phyloP scores from a whole-genome alignment of 2,888 invertebrate species.

The Andrena minutula region DNA sequence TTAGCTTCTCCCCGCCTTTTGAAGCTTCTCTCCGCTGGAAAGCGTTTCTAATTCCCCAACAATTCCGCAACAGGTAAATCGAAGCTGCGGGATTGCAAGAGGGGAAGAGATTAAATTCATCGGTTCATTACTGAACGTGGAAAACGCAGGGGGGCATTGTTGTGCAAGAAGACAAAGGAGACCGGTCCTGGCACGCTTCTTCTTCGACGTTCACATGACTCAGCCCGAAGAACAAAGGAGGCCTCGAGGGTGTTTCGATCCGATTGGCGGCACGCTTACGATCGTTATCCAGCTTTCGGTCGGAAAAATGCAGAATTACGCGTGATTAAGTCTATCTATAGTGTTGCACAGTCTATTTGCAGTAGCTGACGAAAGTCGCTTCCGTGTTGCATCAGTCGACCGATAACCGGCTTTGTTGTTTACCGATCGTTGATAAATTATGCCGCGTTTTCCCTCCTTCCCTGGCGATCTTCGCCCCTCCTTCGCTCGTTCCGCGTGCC shows the following conservation, averaged over 20 bases:
- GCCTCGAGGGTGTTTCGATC: constrained; percentile 47
- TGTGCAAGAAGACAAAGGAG: neutral
- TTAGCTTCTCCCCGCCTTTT: neutral
- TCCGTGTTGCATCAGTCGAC: constrained; percentile 81
- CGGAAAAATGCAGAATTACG: constrained; percentile 63
- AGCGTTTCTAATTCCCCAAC: no score
- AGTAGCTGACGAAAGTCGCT: constrained; percentile 81
- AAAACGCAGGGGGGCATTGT: neutral
- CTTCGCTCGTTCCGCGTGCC: constrained; percentile 21
- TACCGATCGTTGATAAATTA: constrained; percentile 73
- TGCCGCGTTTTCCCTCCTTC: constrained; percentile 40
- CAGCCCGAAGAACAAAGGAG: constrained; percentile 58
- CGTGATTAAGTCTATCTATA: constrained; percentile 64
- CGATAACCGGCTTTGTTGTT: constrained; percentile 71
- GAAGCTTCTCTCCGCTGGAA: no score
- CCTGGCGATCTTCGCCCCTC: constrained; percentile 20
- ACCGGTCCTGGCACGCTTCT: neutral
- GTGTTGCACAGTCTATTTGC: constrained; percentile 67
- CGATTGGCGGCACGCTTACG: constrained; percentile 36
- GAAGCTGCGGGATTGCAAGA: no score
- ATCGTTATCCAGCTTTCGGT: constrained; percentile 59
- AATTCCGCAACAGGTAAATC: no score
- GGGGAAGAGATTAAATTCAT: neutral
- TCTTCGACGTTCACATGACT: constrained; percentile 29
- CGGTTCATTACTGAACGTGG: neutral